A percentile compares a stretch with the other conserved stretches of the same genome.
These are phyloP conservation scores for Sinocyclocheilus anophthalmus DNA, from an alignment of 2,113 vertebrate genomes.

Conservation along the genomic window DNA sequence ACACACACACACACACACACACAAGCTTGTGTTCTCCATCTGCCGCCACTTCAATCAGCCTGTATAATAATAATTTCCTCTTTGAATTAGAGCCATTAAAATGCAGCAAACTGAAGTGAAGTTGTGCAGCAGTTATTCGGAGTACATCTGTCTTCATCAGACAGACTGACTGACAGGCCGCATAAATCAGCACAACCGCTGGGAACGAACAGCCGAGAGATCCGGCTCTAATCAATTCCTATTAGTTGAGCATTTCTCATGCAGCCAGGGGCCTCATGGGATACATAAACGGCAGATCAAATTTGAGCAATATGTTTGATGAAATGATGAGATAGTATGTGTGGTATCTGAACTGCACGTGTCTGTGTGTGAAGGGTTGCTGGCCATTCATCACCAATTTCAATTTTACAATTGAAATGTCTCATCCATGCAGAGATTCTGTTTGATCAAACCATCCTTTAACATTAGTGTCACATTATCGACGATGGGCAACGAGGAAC, in stretches of 20 bases:
- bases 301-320: constrained; percentile 46
- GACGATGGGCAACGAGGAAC: background rate
- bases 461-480: constrained; percentile 38
- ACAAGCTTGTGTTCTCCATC: constrained; percentile 34
- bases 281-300: constrained; percentile 35
- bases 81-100: constrained; percentile 51
- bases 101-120: constrained; percentile 35
- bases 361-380: constrained; percentile 24
- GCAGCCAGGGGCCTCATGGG: constrained; percentile 29
- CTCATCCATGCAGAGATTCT: background rate
- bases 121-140: constrained; percentile 1
- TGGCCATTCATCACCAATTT: constrained; percentile 35
- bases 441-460: constrained; percentile 31
- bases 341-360: background rate
- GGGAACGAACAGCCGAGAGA: constrained; percentile 27
- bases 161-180: constrained; percentile 44
- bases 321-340: constrained; percentile 13
- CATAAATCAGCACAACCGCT: constrained; percentile 47
- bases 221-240: constrained; percentile 52
- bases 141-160: constrained; percentile 55
- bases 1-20: background rate
- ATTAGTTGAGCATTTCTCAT: constrained; percentile 42
- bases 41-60: constrained; percentile 32
- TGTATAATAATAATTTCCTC: constrained; percentile 45
- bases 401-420: constrained; percentile 5